These are phyloP conservation scores for Andrena chrysosceles DNA, from an alignment of 2,888 invertebrate genomes.

Conservation along the genomic window DNA sequence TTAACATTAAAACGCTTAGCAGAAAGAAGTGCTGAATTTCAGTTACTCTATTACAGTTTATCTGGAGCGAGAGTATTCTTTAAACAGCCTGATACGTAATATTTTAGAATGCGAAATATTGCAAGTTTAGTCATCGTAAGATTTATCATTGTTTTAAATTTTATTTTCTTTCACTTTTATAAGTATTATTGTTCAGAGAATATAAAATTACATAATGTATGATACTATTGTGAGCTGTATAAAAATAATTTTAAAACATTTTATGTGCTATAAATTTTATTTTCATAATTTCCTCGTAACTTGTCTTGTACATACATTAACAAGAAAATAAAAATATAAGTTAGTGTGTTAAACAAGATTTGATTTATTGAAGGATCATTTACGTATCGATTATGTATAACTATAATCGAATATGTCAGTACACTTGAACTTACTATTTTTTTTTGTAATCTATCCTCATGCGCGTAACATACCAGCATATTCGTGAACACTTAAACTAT, in stretches of 20 bases:
- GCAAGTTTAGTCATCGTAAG: neutral
- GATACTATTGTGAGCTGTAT: constrained; percentile 50
- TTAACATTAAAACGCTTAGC: constrained; percentile 93
- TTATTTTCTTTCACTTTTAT: constrained; percentile 52
- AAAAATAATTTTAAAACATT: constrained; percentile 48
- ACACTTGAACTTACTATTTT: constrained; percentile 22
- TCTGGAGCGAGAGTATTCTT: constrained; percentile 98
- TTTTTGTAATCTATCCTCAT: constrained; percentile 47
- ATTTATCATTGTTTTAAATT: constrained; percentile 42
- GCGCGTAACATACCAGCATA: constrained; percentile 38
- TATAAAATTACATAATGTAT: constrained; percentile 42
- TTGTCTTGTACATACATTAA: constrained; percentile 31
- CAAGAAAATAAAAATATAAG: constrained; percentile 45
- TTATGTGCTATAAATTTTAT: constrained; percentile 47
- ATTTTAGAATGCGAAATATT: neutral
- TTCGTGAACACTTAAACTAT: constrained; percentile 62
- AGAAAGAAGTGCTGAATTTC: constrained; percentile 89
- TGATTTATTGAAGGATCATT: constrained; percentile 18
- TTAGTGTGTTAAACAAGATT: constrained; percentile 22
- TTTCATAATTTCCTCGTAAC: constrained; percentile 51
- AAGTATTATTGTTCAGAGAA: constrained; percentile 41
- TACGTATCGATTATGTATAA: constrained; percentile 12
- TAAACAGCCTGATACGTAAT: constrained; percentile 85
- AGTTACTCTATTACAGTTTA: constrained; percentile 95
- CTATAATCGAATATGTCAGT: constrained; percentile 26